phyloP scores from a whole-genome alignment of 2,113 vertebrate genomes.

The Pseudopodoces humilis region DNA sequence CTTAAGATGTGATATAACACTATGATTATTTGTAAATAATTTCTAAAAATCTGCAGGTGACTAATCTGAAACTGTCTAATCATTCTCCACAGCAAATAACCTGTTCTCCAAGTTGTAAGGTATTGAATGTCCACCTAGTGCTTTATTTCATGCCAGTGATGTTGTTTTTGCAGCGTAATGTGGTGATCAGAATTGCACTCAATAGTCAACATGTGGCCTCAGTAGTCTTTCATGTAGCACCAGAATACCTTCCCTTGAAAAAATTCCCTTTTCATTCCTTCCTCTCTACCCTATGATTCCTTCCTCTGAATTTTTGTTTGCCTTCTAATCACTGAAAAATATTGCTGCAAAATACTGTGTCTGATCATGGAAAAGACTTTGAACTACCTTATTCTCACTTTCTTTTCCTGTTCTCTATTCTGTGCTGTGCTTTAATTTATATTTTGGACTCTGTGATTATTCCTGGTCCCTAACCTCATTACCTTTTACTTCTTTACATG shows the following conservation, averaged over 20 bases:
- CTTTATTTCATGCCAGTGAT: not conserved
- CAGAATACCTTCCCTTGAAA: slow-evolving; percentile 34
- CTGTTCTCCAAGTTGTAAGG: not conserved
- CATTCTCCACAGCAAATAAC: not conserved
- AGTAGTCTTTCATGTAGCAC: not conserved
- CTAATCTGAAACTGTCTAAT: not conserved
- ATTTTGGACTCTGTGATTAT: slow-evolving; percentile 2
- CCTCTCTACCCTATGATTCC: not conserved
- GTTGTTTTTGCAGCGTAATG: not conserved
- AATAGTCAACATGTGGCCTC: not conserved
- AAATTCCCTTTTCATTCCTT: not conserved
- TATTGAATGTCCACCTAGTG: not conserved
- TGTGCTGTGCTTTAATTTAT: slow-evolving; percentile 42
- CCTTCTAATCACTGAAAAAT: slow-evolving; percentile 6
- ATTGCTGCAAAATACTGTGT: not conserved
- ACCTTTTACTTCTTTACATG: slow-evolving; percentile 59
- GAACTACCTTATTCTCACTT: not conserved
- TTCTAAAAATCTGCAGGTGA: not conserved
- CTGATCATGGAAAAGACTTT: not conserved
- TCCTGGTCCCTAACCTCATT: slow-evolving; percentile 54
- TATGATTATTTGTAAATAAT: not conserved
- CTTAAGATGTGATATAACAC: not conserved
- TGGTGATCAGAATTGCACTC: not conserved
- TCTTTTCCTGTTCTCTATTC: slow-evolving; percentile 32
- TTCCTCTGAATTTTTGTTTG: not conserved